These are phyloP conservation scores for Neotoxoptera formosana DNA, from an alignment of 1,140 invertebrate species.

Conservation along the genomic window DNA sequence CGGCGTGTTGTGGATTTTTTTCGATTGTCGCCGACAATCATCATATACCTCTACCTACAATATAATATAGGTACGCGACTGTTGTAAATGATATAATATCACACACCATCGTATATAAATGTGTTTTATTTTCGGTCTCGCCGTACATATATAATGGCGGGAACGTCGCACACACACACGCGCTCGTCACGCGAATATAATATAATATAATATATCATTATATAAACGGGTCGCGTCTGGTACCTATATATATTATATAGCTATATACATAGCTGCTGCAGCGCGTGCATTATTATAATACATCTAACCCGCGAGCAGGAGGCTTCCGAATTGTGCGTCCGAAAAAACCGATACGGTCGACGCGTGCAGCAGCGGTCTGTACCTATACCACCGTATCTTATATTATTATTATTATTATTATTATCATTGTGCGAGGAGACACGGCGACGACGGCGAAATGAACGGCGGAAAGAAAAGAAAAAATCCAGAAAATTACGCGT, in stretches of 20 bases:
- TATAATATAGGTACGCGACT: neutral
- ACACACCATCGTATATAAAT: neutral
- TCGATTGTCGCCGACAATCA: neutral
- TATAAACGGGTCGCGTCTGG: neutral
- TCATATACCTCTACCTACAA: neutral
- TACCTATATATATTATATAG: neutral
- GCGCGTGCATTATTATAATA: neutral
- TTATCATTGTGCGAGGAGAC: neutral
- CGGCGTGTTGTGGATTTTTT: neutral
- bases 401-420: too few species aligned
- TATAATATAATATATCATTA: slow-evolving; percentile 7
- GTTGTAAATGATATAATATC: neutral
- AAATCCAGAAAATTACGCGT: slow-evolving; percentile 48
- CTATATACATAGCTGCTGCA: too few species aligned
- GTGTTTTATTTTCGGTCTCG: neutral
- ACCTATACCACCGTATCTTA: too few species aligned
- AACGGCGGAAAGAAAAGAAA: neutral
- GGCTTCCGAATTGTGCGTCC: slow-evolving; percentile 45
- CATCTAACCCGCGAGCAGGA: too few species aligned
- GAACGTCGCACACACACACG: neutral
- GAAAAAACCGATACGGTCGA: slow-evolving; percentile 37
- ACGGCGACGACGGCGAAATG: neutral
- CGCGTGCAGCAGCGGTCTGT: neutral
- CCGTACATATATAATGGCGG: too few species aligned
- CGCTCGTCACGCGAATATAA: neutral